Conservation (phyloP, 1,140 invertebrate species). For the Drosophila prosaltans region DNA sequence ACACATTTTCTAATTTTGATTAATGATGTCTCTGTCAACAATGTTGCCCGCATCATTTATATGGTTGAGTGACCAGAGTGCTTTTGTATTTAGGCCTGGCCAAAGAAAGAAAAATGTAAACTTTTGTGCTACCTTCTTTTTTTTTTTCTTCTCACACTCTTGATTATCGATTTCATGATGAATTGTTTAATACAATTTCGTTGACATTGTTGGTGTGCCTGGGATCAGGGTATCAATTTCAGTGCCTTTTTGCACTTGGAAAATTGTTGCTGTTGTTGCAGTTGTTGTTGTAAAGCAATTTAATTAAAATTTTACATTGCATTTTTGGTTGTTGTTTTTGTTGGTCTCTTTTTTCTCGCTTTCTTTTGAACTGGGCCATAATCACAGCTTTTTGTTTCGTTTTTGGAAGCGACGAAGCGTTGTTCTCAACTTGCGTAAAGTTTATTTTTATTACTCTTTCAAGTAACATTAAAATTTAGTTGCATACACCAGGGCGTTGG, state of each 20-base stretch:
- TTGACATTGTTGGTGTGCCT: conserved; percentile 47
- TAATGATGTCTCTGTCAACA: conserved; percentile 51
- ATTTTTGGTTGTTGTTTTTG: conserved; percentile 39
- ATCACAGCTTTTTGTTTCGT: conserved; percentile 61
- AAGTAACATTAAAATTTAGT: conserved; percentile 81
- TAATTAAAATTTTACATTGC: conserved; percentile 76
- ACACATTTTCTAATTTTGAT: conserved; percentile 74
- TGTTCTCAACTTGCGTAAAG: conserved; percentile 72
- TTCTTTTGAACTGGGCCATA: conserved; percentile 44
- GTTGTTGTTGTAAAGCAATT: conserved; percentile 44
- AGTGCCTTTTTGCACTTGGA: conserved; percentile 11
- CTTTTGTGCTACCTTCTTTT: conserved; percentile 28
- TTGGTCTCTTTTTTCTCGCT: conserved; percentile 18
- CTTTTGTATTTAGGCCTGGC: conserved; percentile 36
- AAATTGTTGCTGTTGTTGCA: conserved; percentile 4
- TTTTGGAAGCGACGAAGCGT: conserved; percentile 22
- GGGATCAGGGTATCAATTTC: conserved; percentile 12
- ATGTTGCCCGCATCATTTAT: conserved; percentile 69
- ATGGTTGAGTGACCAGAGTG: conserved; percentile 51
- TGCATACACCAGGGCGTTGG: conserved; percentile 54
- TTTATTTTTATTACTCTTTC: conserved; percentile 81
- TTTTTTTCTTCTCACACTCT: conserved; percentile 1
- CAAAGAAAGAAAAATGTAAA: conserved; percentile 16
- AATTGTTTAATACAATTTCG: conserved; percentile 60
- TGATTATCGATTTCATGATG: conserved; percentile 68